Conservation (phyloP, 1,140 invertebrate species). For the Zophobas morio region DNA sequence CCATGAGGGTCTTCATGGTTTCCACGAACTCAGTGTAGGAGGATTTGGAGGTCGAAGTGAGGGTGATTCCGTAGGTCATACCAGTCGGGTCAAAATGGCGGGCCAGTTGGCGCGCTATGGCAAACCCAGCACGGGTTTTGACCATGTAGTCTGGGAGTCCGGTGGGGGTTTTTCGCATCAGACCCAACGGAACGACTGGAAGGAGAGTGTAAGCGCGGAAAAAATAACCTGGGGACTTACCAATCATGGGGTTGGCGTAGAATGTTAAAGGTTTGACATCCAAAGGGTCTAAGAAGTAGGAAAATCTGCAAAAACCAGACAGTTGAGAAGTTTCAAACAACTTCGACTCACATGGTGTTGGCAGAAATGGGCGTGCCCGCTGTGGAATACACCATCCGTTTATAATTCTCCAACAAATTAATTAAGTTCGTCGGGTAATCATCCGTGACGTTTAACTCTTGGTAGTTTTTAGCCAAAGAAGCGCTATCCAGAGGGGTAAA, state of each 20-base stretch:
- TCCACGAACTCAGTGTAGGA: constrained; percentile 40
- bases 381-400: constrained; percentile 21
- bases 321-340: neutral
- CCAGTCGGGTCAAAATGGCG: constrained; percentile 53
- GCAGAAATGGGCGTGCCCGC: constrained; percentile 22
- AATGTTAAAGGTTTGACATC: neutral
- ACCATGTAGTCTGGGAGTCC: constrained; percentile 51
- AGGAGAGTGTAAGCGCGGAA: neutral
- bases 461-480: constrained; percentile 28
- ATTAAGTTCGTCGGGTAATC: constrained; percentile 48
- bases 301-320: constrained; percentile 9
- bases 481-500: neutral
- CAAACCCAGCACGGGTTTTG: constrained; percentile 50
- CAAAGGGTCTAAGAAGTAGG: constrained; percentile 14
- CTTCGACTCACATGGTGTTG: constrained; percentile 44
- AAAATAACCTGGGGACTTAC: neutral
- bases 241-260: neutral
- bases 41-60: constrained; percentile 17
- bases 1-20: constrained; percentile 41
- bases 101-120: constrained; percentile 52
- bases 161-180: constrained; percentile 14
- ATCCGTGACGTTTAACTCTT: neutral
- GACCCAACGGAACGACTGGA: constrained; percentile 28
- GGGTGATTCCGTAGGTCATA: constrained; percentile 45
- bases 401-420: constrained; percentile 14